Base-by-base conservation (phyloP, 2,888 invertebrate genomes). In the Desoria tigrina region DNA sequence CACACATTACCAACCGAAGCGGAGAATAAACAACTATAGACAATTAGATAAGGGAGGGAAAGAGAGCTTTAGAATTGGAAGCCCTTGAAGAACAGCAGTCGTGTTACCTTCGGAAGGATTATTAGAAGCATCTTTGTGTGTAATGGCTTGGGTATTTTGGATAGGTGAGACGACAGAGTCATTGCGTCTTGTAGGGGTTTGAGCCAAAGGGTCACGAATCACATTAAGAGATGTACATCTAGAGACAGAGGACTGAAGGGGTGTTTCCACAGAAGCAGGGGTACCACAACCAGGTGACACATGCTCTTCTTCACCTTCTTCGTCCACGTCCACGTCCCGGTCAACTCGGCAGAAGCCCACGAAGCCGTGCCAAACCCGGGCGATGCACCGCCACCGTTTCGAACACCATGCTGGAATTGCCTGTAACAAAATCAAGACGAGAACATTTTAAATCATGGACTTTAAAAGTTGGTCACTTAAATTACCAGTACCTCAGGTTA, bases 141-240 rank as follows among this genome's bases (percentile, higher is more conserved):
- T 42, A 45, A 63, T 66, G 42, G 65, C 68, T 61, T 58, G 42
- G 53, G 57, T 61, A 83, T 68, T 66, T 65, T 66, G 72, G 50
- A 72, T 63, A 28, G 72, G 68, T 68, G 75, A 72, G 61, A 65
- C 71, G 55, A 73, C 55, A 77, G 78, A 51, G 78, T 79, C 51
- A 74, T 68, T 74, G 61, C 71, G 69, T 49, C 76, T 65, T 1
- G 77, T 75, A 24, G 76, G 76, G n/a, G 76, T 76, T 61, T 76
- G 74, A 49, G 79, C 80, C 63, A 81, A 79, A 24, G 81, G 82
- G 72, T 84, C 83, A 78, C 83, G 85, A 78, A 92, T 90, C 76
- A 90, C 90, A 81, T 90, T 90, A 75, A 92, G 83, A 67, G 92
- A 92, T 63, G 91, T 90, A 81, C 92, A 79, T 82, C 90, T 86